Conservation (phyloP, 2,113 vertebrate genomes). For the Egretta garzetta region DNA sequence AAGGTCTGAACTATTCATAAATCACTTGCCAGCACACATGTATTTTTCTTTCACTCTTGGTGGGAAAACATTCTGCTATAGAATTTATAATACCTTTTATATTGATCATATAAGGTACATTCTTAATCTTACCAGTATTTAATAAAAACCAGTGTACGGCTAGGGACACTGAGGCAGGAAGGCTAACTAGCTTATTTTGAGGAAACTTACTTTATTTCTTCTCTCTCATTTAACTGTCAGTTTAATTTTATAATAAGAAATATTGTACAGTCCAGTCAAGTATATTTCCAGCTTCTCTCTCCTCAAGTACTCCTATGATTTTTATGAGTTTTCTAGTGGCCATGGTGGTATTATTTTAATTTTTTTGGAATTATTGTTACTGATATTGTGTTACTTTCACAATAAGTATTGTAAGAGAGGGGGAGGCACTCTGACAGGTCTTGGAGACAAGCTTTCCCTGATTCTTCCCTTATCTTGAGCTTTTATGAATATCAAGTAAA, state of each 20-base stretch:
- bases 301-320: background rate
- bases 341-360: background rate
- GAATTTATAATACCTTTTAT: background rate
- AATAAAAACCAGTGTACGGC: background rate
- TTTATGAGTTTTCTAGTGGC: background rate
- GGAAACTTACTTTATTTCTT: background rate
- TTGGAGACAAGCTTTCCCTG: background rate
- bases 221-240: background rate
- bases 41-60: background rate
- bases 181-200: background rate
- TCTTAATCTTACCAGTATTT: background rate
- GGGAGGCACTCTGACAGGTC: background rate
- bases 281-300: background rate
- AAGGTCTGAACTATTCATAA: background rate
- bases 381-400: background rate
- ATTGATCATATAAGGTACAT: background rate
- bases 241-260: background rate
- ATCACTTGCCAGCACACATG: background rate
- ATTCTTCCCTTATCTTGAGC: background rate
- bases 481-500: background rate
- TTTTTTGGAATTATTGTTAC: background rate
- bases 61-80: background rate
- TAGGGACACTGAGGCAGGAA: background rate
- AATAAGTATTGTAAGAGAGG: background rate
- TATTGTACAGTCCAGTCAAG: background rate